Percentiles rank a stretch among this genome's conserved stretches.
phyloP scores from a whole-genome alignment of 2,113 vertebrate species.

The Sphyrna mokarran region DNA sequence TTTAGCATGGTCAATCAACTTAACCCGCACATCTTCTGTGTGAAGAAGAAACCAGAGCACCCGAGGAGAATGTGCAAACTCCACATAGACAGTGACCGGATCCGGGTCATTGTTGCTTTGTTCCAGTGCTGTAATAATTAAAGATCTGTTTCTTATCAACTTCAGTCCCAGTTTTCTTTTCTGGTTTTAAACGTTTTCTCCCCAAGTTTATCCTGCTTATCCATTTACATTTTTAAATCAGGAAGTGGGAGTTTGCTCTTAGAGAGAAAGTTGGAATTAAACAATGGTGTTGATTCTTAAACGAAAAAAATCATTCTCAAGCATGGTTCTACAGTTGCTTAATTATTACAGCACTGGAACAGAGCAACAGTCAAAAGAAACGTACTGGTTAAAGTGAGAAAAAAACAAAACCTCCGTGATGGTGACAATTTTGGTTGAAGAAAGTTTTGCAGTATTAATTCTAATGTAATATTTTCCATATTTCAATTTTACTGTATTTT shows the following conservation, averaged over 20 bases:
- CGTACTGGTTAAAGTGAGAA: background rate
- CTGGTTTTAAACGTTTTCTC: background rate
- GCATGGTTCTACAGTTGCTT: background rate
- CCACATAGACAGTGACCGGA: no score
- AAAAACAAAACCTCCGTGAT: background rate
- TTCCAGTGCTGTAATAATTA: background rate
- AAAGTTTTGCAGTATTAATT: background rate
- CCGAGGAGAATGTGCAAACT: no score
- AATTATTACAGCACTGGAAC: background rate
- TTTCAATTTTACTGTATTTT: background rate
- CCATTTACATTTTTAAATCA: background rate
- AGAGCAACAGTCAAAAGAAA: background rate
- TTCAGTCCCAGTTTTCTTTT: background rate
- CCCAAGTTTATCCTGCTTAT: background rate
- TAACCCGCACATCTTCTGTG: no score
- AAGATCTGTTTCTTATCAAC: background rate
- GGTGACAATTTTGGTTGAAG: background rate
- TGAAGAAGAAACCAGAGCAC: no score
- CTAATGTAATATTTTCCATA: background rate
- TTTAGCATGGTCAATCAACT: no score
- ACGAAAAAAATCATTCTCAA: background rate
- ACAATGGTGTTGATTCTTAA: background rate
- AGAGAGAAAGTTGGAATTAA: background rate
- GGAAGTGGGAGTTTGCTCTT: background rate
- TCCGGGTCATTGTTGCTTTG: background rate